These are phyloP conservation scores for Heliconius ismenius DNA, from an alignment of 2,888 invertebrate genomes.

Conservation along the genomic window DNA sequence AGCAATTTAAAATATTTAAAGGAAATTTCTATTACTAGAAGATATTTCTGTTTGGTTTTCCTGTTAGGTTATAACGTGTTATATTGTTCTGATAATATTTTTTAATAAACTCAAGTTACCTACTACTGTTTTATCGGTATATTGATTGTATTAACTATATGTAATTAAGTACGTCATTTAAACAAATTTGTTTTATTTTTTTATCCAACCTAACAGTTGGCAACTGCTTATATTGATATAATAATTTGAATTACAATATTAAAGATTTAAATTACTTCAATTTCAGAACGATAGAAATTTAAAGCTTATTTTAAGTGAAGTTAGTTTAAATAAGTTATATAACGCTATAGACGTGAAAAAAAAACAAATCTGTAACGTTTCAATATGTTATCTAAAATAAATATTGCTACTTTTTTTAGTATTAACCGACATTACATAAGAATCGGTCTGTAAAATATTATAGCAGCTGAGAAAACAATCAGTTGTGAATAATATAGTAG, in stretches of 20 bases:
- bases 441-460: conserved; percentile 1
- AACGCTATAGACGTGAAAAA: not conserved
- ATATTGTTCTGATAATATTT: not conserved
- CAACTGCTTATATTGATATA: no score
- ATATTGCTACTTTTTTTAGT: not conserved
- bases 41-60: not conserved
- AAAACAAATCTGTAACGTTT: not conserved
- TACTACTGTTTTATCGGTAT: no score
- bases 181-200: no score
- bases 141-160: no score
- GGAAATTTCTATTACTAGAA: not conserved
- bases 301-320: not conserved
- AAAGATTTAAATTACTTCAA: not conserved
- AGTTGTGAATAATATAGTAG: conserved; percentile 20
- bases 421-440: conserved; percentile 27
- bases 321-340: not conserved
- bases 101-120: no score
- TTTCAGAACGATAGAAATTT: not conserved
- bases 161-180: no score
- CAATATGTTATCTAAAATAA: not conserved
- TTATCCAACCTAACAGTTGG: no score
- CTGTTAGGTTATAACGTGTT: not conserved
- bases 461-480: conserved; percentile 37
- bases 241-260: not conserved
- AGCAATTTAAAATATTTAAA: not conserved